Percentiles rank a stretch among this genome's conserved stretches.
These are phyloP conservation scores for Ceratina calcarata DNA, from an alignment of 1,140 invertebrate species.

Conservation along the genomic window DNA sequence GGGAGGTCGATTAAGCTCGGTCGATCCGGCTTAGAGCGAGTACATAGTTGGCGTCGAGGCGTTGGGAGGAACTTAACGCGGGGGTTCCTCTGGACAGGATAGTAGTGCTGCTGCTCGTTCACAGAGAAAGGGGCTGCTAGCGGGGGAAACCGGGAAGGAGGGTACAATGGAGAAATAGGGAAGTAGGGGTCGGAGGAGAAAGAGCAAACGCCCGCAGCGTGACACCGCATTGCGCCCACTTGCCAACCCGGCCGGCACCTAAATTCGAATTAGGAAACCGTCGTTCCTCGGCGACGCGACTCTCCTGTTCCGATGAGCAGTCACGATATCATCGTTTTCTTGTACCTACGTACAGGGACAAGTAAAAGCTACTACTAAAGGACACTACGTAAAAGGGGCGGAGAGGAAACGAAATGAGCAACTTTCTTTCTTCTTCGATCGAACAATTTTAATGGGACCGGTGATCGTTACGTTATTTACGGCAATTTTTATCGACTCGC, in stretches of 20 bases:
- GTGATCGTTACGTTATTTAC: too few relatives aligned
- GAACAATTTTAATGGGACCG: too few relatives aligned
- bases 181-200: slow-evolving; percentile 52
- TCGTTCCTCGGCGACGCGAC: slow-evolving; percentile 68
- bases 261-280: slow-evolving; percentile 77
- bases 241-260: slow-evolving; percentile 76
- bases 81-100: slow-evolving; percentile 32
- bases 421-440: too few relatives aligned
- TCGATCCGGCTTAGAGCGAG: slow-evolving; percentile 60
- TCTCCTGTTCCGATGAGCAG: slow-evolving; percentile 54
- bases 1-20: slow-evolving; percentile 65
- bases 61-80: slow-evolving; percentile 59
- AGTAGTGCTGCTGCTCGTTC: slow-evolving; percentile 27
- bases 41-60: slow-evolving; percentile 36
- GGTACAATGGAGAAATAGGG: slow-evolving; percentile 34
- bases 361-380: too few relatives aligned
- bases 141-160: slow-evolving; percentile 30
- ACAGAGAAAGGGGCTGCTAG: slow-evolving; percentile 38
- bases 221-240: slow-evolving; percentile 78
- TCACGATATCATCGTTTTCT: slow-evolving; percentile 43
- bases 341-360: not conserved
- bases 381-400: too few relatives aligned
- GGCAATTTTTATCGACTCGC: not conserved
- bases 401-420: not conserved
- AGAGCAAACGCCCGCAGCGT: slow-evolving; percentile 74